Percentiles rank a stretch among this genome's conserved stretches.
phyloP scores from a whole-genome alignment of 2,888 invertebrate genomes.

The Macrosiphum euphorbiae region DNA sequence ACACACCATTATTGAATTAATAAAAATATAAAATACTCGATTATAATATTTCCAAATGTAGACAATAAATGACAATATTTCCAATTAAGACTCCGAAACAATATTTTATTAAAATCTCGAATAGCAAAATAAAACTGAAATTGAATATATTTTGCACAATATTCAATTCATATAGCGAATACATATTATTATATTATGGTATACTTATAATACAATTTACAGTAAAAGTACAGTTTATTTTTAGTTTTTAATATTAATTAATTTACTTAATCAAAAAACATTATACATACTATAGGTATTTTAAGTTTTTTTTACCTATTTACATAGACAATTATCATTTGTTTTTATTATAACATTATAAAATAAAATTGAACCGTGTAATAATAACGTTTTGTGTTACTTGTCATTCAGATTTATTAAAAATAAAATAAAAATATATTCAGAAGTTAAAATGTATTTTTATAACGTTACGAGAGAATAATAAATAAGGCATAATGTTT shows the following conservation, averaged over 20 bases:
- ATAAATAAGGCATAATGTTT: not conserved
- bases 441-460: not conserved
- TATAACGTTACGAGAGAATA: not conserved
- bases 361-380: not conserved
- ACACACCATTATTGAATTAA: not conserved
- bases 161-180: not conserved
- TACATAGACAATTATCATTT: not conserved
- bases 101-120: not conserved
- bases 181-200: no score
- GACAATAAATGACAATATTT: not conserved
- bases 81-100: not conserved
- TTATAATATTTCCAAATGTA: not conserved
- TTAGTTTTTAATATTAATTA: not conserved
- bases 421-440: not conserved
- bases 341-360: constrained; percentile 20
- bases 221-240: not conserved
- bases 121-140: not conserved
- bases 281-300: not conserved
- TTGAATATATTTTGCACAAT: not conserved
- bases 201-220: not conserved
- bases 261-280: not conserved
- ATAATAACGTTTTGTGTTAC: not conserved
- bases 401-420: not conserved
- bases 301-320: not conserved
- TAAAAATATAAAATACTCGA: not conserved